phyloP scores from a whole-genome alignment of 2,797 vertebrate genomes.

The Scolopax rusticola region DNA sequence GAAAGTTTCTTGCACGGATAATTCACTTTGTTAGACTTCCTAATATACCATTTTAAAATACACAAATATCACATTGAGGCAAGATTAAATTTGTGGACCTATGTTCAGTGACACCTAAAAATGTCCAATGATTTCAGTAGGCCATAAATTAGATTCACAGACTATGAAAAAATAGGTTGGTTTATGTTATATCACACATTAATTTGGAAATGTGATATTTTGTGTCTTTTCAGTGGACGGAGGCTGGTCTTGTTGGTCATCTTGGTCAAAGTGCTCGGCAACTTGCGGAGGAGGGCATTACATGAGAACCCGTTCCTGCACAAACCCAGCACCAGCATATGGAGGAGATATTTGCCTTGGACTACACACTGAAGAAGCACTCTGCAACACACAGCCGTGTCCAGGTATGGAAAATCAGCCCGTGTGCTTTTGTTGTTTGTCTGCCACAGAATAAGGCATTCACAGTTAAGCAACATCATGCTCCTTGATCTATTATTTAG shows the following conservation, averaged over 20 bases:
- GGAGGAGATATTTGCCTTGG: conserved; percentile 98
- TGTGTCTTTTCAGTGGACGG: conserved; percentile 89
- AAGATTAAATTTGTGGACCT: background rate
- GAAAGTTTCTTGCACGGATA: background rate
- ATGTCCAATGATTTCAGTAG: background rate
- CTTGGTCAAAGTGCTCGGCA: conserved; percentile 96
- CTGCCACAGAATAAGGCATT: background rate
- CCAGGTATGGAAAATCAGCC: conserved; percentile 82
- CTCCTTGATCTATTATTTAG: background rate
- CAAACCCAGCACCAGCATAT: conserved; percentile 90
- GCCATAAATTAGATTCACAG: background rate
- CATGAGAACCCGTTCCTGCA: conserved; percentile 95
- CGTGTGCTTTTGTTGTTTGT: background rate
- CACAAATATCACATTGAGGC: background rate
- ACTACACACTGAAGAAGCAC: conserved; percentile 94
- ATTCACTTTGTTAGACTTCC: background rate
- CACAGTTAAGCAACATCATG: background rate
- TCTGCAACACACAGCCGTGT: conserved; percentile 93
- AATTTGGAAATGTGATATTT: background rate
- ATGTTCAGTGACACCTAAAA: background rate
- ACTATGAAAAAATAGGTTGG: background rate
- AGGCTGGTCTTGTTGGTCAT: conserved; percentile 96
- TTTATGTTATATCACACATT: background rate
- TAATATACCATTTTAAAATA: background rate
- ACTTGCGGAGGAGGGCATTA: conserved; percentile 97